Conservation (phyloP, 2,888 invertebrate genomes). For the Sussaba pulchella region DNA sequence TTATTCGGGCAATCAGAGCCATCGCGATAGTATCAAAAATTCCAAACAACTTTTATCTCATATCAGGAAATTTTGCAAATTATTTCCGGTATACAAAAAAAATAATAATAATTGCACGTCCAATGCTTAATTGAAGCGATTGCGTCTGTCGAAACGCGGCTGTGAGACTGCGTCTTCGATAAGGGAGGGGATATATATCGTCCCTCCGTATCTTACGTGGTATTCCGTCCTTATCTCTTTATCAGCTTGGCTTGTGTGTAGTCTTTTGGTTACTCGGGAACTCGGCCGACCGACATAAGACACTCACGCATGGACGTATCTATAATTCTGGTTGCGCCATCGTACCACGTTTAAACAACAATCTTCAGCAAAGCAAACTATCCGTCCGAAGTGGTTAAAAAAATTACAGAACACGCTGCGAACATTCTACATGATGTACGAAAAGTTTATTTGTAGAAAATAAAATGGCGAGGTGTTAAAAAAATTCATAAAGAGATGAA, state of each 20-base stretch:
- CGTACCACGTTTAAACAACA: too few species aligned
- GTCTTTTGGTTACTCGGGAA: constrained; percentile 20
- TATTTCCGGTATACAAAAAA: not conserved
- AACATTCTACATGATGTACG: too few species aligned
- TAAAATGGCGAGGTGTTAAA: too few species aligned
- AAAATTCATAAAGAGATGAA: too few species aligned
- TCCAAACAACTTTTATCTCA: not conserved
- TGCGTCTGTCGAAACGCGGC: constrained; percentile 13
- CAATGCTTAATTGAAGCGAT: not conserved
- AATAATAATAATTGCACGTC: not conserved
- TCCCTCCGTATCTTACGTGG: constrained; percentile 33
- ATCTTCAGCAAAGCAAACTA: too few species aligned
- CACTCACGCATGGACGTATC: too few species aligned
- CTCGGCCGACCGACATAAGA: not conserved
- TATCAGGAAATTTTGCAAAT: not conserved
- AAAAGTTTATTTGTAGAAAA: too few species aligned
- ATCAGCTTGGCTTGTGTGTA: constrained; percentile 34
- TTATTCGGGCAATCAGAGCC: constrained; percentile 56
- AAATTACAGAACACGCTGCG: too few species aligned
- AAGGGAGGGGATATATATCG: not conserved
- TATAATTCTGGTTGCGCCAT: too few species aligned
- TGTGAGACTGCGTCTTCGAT: constrained; percentile 20
- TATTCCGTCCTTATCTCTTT: constrained; percentile 58
- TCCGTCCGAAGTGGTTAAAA: too few species aligned
- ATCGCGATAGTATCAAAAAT: constrained; percentile 30